Conservation (phyloP, 2,113 vertebrate genomes). For the Synchiropus splendidus region DNA sequence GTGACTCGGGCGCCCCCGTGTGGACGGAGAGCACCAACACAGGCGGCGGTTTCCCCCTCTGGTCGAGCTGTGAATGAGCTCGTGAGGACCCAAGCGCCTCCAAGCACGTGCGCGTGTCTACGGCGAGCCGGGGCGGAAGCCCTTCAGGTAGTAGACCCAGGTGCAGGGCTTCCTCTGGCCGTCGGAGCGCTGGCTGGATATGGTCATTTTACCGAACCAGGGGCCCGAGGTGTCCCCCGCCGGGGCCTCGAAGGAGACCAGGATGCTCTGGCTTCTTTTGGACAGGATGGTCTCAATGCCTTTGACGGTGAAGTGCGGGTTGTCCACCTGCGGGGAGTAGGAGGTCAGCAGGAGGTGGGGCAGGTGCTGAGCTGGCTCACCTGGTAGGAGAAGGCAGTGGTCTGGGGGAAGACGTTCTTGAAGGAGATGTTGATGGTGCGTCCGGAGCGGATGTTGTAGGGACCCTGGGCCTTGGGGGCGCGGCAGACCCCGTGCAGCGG, state of each 20-base stretch:
- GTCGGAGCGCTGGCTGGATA: slow-evolving; percentile 55
- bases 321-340: slow-evolving; percentile 53
- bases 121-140: slow-evolving; percentile 40
- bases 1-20: no score
- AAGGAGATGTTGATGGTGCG: slow-evolving; percentile 71
- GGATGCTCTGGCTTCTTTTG: slow-evolving; percentile 66
- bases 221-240: slow-evolving; percentile 26
- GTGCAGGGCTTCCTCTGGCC: slow-evolving; percentile 35
- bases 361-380: slow-evolving; percentile 7
- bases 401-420: slow-evolving; percentile 76
- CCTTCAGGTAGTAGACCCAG: slow-evolving; percentile 80
- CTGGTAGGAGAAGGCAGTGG: slow-evolving; percentile 57
- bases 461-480: slow-evolving; percentile 76
- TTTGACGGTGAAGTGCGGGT: slow-evolving; percentile 65
- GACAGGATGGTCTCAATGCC: slow-evolving; percentile 49
- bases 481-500: slow-evolving; percentile 68
- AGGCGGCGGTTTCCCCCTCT: no score
- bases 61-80: no score
- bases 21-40: no score
- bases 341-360: no score
- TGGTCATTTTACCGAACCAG: slow-evolving; percentile 63
- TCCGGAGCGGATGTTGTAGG: slow-evolving; percentile 61
- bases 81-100: no score
- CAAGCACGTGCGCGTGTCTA: no score
- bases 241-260: slow-evolving; percentile 61